Conservation (phyloP, 2,888 invertebrate species). For the Chelonus formosanus region DNA sequence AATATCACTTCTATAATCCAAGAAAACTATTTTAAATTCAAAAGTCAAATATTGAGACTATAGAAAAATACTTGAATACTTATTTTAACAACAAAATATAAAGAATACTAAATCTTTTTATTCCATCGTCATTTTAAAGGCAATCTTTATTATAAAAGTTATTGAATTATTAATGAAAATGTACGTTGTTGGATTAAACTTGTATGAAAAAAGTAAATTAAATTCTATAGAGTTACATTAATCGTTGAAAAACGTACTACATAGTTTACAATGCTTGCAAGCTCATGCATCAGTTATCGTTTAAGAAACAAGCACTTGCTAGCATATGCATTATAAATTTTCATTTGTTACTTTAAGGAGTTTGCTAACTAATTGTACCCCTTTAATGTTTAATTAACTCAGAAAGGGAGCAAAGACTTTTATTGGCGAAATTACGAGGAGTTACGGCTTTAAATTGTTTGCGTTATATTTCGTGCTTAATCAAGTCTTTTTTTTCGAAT, state of each 20-base stretch:
- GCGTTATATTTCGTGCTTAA: slow-evolving; percentile 6
- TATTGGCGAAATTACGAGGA: slow-evolving; percentile 42
- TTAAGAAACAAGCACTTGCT: slow-evolving; percentile 9
- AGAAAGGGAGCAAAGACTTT: slow-evolving; percentile 36
- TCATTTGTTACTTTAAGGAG: slow-evolving; percentile 40
- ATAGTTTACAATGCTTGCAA: background rate
- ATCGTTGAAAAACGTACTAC: background rate
- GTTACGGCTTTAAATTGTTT: background rate
- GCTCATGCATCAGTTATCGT: slow-evolving; percentile 5
- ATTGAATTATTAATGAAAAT: background rate
- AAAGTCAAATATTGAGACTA: too few species aligned
- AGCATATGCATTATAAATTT: slow-evolving; percentile 47
- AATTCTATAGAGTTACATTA: background rate
- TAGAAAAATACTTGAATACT: too few species aligned
- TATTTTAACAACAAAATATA: too few species aligned
- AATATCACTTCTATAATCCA: too few species aligned
- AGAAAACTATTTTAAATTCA: too few species aligned
- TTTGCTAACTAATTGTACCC: slow-evolving; percentile 48
- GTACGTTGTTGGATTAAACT: background rate
- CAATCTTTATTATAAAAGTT: too few species aligned
- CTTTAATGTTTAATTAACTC: slow-evolving; percentile 51
- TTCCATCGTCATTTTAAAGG: too few species aligned
- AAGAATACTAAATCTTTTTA: too few species aligned
- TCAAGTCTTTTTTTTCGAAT: slow-evolving; percentile 9
- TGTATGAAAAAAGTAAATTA: background rate